Evolutionary conservation across 2,797 vertebrate species (phyloP), one percentile per base, ranked within the genome.

Genomic region (Rallus crepitans): DNA sequence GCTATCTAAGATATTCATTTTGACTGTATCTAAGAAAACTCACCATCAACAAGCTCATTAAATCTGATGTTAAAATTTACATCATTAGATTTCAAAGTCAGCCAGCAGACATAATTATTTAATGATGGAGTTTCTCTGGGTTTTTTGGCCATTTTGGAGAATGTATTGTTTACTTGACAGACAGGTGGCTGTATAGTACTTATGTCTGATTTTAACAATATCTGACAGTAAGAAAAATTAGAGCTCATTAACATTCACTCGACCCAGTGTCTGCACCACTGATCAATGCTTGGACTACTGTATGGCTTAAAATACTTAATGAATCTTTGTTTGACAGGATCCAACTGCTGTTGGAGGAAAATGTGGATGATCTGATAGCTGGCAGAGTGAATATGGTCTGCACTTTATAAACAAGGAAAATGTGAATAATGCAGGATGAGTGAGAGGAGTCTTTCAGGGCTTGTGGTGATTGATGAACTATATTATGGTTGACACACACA

Each of bases 151-250:
- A 15, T 78, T 94, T 79, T 88, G 39, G n/a, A 52, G 61, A 83
- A 37, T 23, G 27, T 65, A 70, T 91, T 89, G 75, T 90, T 94
- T 92, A 39, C 13, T 50, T 93, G 91, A 65, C 61, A 57, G 93
- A 85, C 94, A 96, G 40, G 81, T 92, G 78, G 55, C 80, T 97
- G 25, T 65, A 63, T 52, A 91, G 60, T 84, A 52, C 57, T 89
- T 91, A 59, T 28, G 25, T 47, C 13, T 95, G 91, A 97, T 89
- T 92, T 89, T 97, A 95, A 93, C 82, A 93, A 17, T 69, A 87
- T 75, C 77, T 68, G 93, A 69, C 88, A 79, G 42, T 79, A 83
- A 65, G 82, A 66, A 94, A 91, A 96, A 93, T 76, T 82, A 95
- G 61, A 64, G 39, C 85, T 97, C 63, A 77, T 96, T 92, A 96